Percentiles rank a stretch among this genome's conserved stretches.
These are phyloP conservation scores for Tylochromis polylepis DNA, from an alignment of 2,113 vertebrate species.

Conservation along the genomic window DNA sequence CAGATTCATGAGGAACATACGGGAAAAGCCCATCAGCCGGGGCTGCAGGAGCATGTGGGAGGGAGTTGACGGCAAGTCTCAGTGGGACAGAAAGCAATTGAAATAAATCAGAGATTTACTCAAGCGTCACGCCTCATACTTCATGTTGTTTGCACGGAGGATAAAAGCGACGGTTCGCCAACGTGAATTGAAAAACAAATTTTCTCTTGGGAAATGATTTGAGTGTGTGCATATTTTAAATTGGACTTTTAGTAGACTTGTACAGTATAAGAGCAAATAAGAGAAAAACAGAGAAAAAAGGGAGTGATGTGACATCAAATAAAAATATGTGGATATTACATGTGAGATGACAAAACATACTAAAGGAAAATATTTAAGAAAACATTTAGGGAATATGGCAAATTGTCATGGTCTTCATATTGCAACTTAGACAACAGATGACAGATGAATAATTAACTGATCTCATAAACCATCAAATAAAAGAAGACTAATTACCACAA, in stretches of 20 bases:
- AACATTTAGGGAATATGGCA: not conserved
- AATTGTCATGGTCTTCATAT: constrained; percentile 7
- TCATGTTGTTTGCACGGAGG: constrained; percentile 9
- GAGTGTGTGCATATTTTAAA: not conserved
- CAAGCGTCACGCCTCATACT: not conserved
- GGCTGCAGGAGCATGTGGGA: not conserved
- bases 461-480: constrained; percentile 45
- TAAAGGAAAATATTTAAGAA: not conserved
- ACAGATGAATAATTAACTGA: constrained; percentile 55
- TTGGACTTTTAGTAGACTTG: not conserved
- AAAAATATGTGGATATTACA: not conserved
- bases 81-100: constrained; percentile 3
- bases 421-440: not conserved
- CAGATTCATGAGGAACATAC: not conserved
- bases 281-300: not conserved
- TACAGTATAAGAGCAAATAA: not conserved
- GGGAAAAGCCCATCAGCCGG: not conserved
- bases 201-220: not conserved
- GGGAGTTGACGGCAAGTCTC: not conserved
- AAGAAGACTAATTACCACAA: constrained; percentile 26
- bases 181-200: not conserved
- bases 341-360: not conserved
- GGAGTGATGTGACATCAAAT: not conserved
- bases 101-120: constrained; percentile 26
- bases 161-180: not conserved